Evolutionary conservation across 2,888 invertebrate genomes (phyloP).

Genomic region (Antheraea assamensis): DNA sequence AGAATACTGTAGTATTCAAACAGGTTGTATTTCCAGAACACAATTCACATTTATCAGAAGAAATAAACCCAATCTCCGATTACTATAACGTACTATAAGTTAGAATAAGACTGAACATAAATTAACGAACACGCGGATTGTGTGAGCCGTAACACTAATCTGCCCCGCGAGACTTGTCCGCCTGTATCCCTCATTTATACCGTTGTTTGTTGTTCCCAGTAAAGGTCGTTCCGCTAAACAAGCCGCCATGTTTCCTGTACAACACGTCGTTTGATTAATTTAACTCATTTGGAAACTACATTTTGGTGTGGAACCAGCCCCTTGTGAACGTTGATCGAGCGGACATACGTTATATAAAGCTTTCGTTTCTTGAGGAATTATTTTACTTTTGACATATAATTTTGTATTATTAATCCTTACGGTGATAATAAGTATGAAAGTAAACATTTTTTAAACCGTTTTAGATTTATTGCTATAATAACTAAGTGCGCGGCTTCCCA

Average conservation of each 20-base stretch:
- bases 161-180: conserved; percentile 2
- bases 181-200: neutral
- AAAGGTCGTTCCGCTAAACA: conserved; percentile 9
- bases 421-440: no score
- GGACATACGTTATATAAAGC: neutral
- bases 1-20: no score
- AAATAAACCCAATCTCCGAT: neutral
- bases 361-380: neutral
- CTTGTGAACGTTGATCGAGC: neutral
- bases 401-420: neutral
- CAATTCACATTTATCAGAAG: neutral
- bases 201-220: conserved; percentile 1
- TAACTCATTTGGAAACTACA: conserved; percentile 8
- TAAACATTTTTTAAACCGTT: no score
- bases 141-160: conserved; percentile 2
- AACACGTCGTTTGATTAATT: conserved; percentile 12
- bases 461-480: no score
- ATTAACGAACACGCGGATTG: neutral
- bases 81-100: neutral
- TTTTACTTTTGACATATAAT: neutral
- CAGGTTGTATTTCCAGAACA: neutral
- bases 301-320: neutral
- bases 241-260: conserved; percentile 2
- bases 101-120: neutral
- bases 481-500: no score